Percentiles rank a stretch among this genome's conserved stretches.
phyloP scores from a whole-genome alignment of 2,797 vertebrate species.

The Enteromius mattozi region DNA sequence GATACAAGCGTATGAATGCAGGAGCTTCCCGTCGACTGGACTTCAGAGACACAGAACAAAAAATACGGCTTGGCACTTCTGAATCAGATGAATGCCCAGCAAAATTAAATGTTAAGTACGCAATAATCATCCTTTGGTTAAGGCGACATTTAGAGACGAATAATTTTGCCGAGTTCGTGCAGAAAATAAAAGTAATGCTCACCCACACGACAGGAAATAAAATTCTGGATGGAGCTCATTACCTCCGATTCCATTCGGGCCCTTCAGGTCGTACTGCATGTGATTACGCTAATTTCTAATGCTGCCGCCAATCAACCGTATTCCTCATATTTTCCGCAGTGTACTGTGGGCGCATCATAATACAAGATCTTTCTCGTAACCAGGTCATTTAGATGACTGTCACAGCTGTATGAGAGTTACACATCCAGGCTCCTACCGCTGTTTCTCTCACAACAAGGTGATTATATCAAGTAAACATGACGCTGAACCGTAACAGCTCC shows the following conservation, averaged over 20 bases:
- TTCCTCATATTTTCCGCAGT: neutral
- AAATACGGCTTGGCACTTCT: conserved; percentile 34
- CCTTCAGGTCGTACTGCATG: conserved; percentile 11
- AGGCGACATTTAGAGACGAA: conserved; percentile 45
- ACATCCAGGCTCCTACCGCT: neutral
- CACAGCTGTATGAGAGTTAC: conserved; percentile 20
- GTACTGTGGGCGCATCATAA: conserved; percentile 9
- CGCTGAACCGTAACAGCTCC: neutral
- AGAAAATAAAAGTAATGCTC: conserved; percentile 47
- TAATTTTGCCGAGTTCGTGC: conserved; percentile 32
- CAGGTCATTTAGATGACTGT: conserved; percentile 31
- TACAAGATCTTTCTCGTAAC: conserved; percentile 44
- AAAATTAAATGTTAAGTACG: conserved; percentile 58
- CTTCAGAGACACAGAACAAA: conserved; percentile 21
- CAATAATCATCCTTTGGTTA: conserved; percentile 48
- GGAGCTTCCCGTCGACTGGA: neutral
- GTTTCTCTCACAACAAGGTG: conserved; percentile 12
- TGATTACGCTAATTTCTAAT: conserved; percentile 38
- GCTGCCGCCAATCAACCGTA: neutral
- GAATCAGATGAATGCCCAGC: conserved; percentile 30
- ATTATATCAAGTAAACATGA: conserved; percentile 18
- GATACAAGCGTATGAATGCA: neutral
- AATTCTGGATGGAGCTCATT: conserved; percentile 54
- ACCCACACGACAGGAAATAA: conserved; percentile 50
- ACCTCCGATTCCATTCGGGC: conserved; percentile 32